Base-by-base conservation (phyloP, 2,888 invertebrate genomes). In the Ferdinandea cuprea region DNA sequence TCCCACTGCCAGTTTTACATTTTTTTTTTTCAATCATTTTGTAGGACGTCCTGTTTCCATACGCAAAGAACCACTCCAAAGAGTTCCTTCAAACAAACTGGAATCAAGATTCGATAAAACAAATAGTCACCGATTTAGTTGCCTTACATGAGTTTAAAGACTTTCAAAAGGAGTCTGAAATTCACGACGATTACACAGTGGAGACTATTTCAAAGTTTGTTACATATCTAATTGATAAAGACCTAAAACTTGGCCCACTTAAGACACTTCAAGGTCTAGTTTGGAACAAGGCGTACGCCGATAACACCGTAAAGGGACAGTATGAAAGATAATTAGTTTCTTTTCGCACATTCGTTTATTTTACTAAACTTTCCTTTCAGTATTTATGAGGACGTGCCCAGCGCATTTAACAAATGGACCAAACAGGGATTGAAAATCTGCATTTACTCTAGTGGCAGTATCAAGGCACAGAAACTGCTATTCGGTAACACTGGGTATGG, bases 361-460 rank as follows among this genome's bases (percentile, higher is more conserved):
- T 4, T 4, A 3, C 4, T 8, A 17, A 58, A 6, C 5, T n/a
- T n/a, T n/a, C n/a, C n/a, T n/a, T 48, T 3, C 91, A 98, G 98
- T 89, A 93, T 99, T 28, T 99, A 95, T 89, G 93, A 95, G 8
- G 99, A 99, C 91, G 98, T 98, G 0, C 92, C 94, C 0, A 92
- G 92, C 13, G 94, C 95, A 0, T 92, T 99, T 52, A 92, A 95
- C 88, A 91, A 92, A 76, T 96, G 98, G 95, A 93, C 92, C 2
- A 92, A 93, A 3, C 91, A 92, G 11, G 95, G 94, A 9, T 93
- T 93, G 35, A 93, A 93, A 85, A 92, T 98, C 56, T 97, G 94
- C 88, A 94, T 98, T 80, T 99, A 96, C 90, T 98, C 98, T 0
- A 98, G 98, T 25, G 98, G 98, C 52, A 97, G 97, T 68, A 94